phyloP scores from a whole-genome alignment of 2,888 invertebrate genomes.

The Isotomurus palustris region DNA sequence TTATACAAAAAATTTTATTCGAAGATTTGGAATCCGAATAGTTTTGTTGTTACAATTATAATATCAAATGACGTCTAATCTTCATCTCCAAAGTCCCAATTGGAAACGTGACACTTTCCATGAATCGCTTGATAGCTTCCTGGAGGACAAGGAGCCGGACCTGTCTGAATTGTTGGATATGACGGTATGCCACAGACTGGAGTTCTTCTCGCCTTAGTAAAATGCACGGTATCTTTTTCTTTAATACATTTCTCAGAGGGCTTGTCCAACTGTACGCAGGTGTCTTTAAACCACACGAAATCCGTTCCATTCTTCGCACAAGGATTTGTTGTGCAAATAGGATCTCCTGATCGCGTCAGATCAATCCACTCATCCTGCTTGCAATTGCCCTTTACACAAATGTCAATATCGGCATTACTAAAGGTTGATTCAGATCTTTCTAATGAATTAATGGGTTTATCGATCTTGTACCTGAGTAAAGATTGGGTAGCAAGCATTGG shows the following conservation, averaged over 20 bases:
- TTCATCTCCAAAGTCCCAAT: slow-evolving; percentile 12
- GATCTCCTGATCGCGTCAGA: slow-evolving; percentile 1
- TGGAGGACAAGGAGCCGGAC: neutral
- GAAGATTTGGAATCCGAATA: too few relatives aligned
- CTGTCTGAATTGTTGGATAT: neutral
- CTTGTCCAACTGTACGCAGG: neutral
- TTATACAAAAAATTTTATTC: too few relatives aligned
- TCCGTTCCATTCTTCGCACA: slow-evolving; percentile 5
- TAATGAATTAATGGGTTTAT: neutral
- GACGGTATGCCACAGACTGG: neutral
- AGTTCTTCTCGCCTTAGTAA: neutral
- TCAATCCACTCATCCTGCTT: slow-evolving; percentile 4
- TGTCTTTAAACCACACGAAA: neutral
- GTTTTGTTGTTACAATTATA: too few relatives aligned
- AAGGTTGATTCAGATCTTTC: neutral
- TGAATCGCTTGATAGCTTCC: neutral
- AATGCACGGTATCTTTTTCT: neutral
- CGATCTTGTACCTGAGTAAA: slow-evolving; percentile 11
- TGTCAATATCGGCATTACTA: neutral
- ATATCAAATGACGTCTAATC: too few relatives aligned
- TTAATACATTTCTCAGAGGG: neutral
- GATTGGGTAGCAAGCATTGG: slow-evolving; percentile 8
- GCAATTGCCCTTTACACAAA: slow-evolving; percentile 10
- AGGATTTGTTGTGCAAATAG: slow-evolving; percentile 5
- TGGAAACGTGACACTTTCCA: slow-evolving; percentile 9